Evolutionary conservation across 2,113 vertebrate species (phyloP), one percentile per base, ranked within the genome.

Genomic region (Etia nguti): DNA sequence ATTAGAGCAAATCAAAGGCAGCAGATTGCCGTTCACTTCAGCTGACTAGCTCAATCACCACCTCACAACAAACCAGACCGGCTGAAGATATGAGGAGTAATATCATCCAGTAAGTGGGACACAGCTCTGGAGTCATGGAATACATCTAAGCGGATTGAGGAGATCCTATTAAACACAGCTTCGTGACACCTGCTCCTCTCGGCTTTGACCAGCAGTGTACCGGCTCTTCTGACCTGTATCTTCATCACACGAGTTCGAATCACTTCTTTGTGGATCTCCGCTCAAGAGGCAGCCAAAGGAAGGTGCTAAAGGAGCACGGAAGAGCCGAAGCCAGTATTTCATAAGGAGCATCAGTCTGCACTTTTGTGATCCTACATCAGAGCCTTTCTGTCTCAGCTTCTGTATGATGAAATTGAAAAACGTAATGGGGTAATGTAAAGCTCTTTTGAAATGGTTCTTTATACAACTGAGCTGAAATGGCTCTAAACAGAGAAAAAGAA

Each of bases 151-250:
- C 94, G 90, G 95, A 93, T 96, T 92, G 91, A 81, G 80, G 80
- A 90, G 93, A 95, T 95, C 95, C 94, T 91, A 95, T 96, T 97
- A 96, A 96, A 96, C 86, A 82, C 82, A 80, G 59, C 92, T 90
- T 87, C 56, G 57, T 94, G 90, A 89, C 93, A 94, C 91, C 95
- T 95, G 93, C 90, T 94, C 86, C 90, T 89, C 81, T 56, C 65
- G 38, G 73, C 86, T 90, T 82, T 29, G 83, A 92, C 90, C 84
- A 89, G 89, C 60, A 89, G 86, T 62, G 29, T 10, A 26, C 18
- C 5, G 38, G 38, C 81, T 88, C 84, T 68, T 80, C 83, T 91
- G 90, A 91, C 92, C 94, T 81, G 84, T 38, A 84, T 88, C 89
- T 84, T 43, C 29, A 34, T 34, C 59, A n/a, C 70, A 57, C 20